These are phyloP conservation scores for Picathartes gymnocephalus DNA, from an alignment of 2,113 vertebrate species.

Conservation along the genomic window DNA sequence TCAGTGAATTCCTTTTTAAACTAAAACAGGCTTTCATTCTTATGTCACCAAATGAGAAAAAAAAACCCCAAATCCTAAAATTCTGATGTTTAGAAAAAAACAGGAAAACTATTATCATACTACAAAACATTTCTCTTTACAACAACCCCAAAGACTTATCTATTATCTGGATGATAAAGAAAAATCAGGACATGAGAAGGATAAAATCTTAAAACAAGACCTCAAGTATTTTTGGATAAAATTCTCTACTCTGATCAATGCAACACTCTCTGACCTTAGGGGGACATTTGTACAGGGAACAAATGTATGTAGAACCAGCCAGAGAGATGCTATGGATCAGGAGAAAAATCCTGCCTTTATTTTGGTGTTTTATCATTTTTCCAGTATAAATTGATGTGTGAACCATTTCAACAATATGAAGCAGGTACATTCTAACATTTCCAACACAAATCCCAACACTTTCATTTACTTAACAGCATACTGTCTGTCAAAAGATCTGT, in stretches of 20 bases:
- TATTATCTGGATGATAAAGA: constrained; percentile 13
- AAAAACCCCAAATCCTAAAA: constrained; percentile 15
- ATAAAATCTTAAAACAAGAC: constrained; percentile 4
- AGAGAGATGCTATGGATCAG: constrained; percentile 30
- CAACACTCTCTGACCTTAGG: constrained; percentile 2
- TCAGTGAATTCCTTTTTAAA: neutral
- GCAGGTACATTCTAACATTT: constrained; percentile 36
- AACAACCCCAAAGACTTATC: constrained; percentile 2
- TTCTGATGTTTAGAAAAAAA: constrained; percentile 36
- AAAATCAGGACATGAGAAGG: neutral
- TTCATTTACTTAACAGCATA: constrained; percentile 16
- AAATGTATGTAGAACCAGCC: neutral
- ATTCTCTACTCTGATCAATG: constrained; percentile 43
- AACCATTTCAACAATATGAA: neutral
- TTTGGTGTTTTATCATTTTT: constrained; percentile 25
- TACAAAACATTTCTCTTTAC: constrained; percentile 65
- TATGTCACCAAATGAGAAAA: neutral
- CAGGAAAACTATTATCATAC: constrained; percentile 11
- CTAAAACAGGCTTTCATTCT: neutral
- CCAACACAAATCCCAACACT: constrained; percentile 27
- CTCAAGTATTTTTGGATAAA: constrained; percentile 23
- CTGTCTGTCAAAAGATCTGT: constrained; percentile 22
- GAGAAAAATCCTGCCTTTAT: constrained; percentile 51
- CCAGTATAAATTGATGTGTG: constrained; percentile 21
- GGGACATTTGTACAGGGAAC: neutral